phyloP scores from a whole-genome alignment of 2,113 vertebrate species.

The Psittacara wagleri region DNA sequence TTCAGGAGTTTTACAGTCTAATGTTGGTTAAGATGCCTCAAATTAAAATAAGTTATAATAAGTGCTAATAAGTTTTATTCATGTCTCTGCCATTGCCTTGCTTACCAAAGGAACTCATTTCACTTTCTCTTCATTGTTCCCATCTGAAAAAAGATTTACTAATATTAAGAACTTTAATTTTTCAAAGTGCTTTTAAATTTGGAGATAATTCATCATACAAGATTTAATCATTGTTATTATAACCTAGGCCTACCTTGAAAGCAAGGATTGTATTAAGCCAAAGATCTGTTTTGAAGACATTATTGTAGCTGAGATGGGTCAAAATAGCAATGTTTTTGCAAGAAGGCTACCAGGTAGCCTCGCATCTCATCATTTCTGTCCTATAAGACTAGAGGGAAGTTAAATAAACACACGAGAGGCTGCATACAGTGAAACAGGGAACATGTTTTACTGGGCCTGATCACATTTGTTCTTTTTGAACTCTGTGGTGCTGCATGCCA shows the following conservation, averaged over 20 bases:
- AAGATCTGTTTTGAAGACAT: background rate
- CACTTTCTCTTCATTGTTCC: background rate
- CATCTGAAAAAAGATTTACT: background rate
- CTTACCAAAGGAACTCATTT: background rate
- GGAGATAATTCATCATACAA: background rate
- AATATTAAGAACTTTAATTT: background rate
- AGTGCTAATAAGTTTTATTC: background rate
- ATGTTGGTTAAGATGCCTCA: background rate
- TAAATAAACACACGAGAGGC: slow-evolving; percentile 9
- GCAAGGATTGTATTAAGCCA: background rate
- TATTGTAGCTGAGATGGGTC: background rate
- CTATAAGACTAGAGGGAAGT: background rate
- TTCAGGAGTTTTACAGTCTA: background rate
- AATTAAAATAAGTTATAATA: background rate
- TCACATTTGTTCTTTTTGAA: slow-evolving; percentile 24
- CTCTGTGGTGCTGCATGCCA: background rate
- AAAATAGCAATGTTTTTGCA: background rate
- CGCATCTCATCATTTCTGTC: background rate
- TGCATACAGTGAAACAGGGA: background rate
- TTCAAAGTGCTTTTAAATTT: background rate
- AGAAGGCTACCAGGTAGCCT: background rate
- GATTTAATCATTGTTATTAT: background rate
- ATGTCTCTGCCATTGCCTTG: background rate
- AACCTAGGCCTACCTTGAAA: background rate
- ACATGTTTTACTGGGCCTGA: background rate